Evolutionary conservation across 2,113 vertebrate species (phyloP).

Genomic region (Bostrychus sinensis): DNA sequence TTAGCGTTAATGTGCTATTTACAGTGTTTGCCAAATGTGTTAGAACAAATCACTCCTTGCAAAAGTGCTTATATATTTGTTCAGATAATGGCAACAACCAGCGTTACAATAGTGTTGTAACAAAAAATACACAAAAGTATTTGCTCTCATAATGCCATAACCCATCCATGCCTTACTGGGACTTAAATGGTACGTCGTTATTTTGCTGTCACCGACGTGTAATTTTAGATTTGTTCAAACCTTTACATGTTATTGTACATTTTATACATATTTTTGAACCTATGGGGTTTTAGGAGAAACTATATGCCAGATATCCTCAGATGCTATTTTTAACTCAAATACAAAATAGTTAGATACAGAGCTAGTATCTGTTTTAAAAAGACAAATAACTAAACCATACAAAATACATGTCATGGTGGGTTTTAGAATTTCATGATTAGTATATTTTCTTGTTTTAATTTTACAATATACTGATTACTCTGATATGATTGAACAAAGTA

Average conservation of each 20-base stretch:
- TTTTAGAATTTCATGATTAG: no score
- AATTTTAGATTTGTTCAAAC: no score
- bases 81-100: constrained; percentile 2
- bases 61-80: not conserved
- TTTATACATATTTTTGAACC: not conserved
- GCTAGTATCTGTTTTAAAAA: not conserved
- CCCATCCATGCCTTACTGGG: constrained; percentile 16
- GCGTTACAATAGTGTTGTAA: not conserved
- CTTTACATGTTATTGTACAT: not conserved
- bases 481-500: constrained; percentile 10
- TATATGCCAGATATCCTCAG: not conserved
- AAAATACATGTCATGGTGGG: not conserved
- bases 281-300: no score
- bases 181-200: not conserved
- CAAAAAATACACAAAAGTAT: not conserved
- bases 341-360: not conserved
- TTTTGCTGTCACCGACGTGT: no score
- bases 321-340: constrained; percentile 23
- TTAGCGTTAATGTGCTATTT: constrained; percentile 52
- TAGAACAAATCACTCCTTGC: constrained; percentile 64
- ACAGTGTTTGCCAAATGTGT: constrained; percentile 56
- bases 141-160: no score
- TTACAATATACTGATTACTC: no score
- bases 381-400: not conserved
- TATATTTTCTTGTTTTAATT: no score